These are phyloP conservation scores for Dreissena rostriformis DNA, from an alignment of 1,140 invertebrate species.

Conservation along the genomic window DNA sequence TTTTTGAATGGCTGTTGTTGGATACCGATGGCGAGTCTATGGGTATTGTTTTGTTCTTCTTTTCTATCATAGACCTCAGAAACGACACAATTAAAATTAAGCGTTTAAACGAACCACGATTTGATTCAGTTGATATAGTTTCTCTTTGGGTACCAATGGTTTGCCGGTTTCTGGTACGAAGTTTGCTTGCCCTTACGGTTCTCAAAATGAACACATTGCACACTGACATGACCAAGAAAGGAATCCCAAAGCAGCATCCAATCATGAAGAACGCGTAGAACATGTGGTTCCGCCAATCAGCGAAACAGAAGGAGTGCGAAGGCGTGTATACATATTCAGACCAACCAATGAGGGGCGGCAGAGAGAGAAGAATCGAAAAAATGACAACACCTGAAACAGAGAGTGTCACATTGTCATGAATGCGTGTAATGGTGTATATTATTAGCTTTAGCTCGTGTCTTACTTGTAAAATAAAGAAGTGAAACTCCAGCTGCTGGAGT, in stretches of 20 bases:
- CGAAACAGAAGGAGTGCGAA: constrained; percentile 69
- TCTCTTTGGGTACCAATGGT: too few relatives aligned
- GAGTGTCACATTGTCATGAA: neutral
- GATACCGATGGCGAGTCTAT: too few relatives aligned
- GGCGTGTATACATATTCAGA: constrained; percentile 58
- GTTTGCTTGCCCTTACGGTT: constrained; percentile 57
- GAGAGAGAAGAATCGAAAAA: constrained; percentile 53
- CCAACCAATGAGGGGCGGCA: constrained; percentile 61
- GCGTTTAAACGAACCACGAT: too few relatives aligned
- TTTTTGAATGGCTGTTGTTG: too few relatives aligned
- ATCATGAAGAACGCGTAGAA: constrained; percentile 73
- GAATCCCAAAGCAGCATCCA: constrained; percentile 69
- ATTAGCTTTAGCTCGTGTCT: neutral
- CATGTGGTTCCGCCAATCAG: constrained; percentile 64
- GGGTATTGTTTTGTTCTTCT: too few relatives aligned
- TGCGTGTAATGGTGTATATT: neutral
- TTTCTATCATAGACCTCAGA: too few relatives aligned
- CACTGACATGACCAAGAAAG: constrained; percentile 68
- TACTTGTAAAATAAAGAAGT: too few relatives aligned
- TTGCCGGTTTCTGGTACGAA: neutral
- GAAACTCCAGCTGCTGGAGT: too few relatives aligned
- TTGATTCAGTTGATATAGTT: too few relatives aligned
- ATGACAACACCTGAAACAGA: constrained; percentile 63
- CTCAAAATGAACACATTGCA: constrained; percentile 60
- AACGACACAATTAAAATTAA: too few relatives aligned